Percentiles rank a stretch among this genome's conserved stretches.
Evolutionary conservation across 2,888 invertebrate species (phyloP).

Genomic region (Ellobium chinense): DNA sequence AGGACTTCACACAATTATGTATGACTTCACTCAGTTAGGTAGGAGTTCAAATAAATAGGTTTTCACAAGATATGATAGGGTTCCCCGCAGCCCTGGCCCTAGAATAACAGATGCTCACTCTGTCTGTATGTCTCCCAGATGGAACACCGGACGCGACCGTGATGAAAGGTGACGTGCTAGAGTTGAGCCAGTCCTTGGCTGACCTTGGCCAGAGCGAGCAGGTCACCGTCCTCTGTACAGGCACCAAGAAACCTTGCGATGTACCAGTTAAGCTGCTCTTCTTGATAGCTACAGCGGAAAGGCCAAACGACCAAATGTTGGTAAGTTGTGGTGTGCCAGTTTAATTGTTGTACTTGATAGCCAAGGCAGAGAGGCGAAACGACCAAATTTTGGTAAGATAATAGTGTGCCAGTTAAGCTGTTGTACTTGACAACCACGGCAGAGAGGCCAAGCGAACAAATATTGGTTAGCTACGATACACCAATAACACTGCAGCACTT

Average conservation of each 20-base stretch:
- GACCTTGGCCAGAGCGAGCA: slow-evolving; percentile 54
- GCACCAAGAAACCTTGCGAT: slow-evolving; percentile 58
- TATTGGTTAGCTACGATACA: slow-evolving; percentile 57
- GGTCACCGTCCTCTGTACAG: slow-evolving; percentile 58
- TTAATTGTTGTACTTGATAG: neutral
- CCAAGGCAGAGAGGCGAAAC: neutral
- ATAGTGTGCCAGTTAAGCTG: slow-evolving; percentile 61
- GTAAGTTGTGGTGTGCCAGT: slow-evolving; percentile 50
- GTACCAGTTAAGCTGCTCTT: slow-evolving; percentile 65
- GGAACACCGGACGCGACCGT: slow-evolving; percentile 61
- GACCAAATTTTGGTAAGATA: neutral
- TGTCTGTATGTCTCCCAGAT: slow-evolving; percentile 53
- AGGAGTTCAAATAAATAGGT: too few species aligned
- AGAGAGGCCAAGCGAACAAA: slow-evolving; percentile 59
- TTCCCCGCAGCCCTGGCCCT: too few species aligned
- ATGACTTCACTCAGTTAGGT: too few species aligned
- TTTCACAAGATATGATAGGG: too few species aligned
- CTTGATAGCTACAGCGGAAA: slow-evolving; percentile 59
- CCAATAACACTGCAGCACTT: neutral
- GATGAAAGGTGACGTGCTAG: slow-evolving; percentile 64
- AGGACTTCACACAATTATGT: too few species aligned
- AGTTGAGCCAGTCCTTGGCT: slow-evolving; percentile 58
- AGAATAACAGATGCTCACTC: too few species aligned
- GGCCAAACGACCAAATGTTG: slow-evolving; percentile 62
- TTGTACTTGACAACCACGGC: slow-evolving; percentile 61